Percentiles rank a stretch among this genome's conserved stretches.
Evolutionary conservation across 1,140 invertebrate genomes (phyloP).

Genomic region (Eubasilissa regina): DNA sequence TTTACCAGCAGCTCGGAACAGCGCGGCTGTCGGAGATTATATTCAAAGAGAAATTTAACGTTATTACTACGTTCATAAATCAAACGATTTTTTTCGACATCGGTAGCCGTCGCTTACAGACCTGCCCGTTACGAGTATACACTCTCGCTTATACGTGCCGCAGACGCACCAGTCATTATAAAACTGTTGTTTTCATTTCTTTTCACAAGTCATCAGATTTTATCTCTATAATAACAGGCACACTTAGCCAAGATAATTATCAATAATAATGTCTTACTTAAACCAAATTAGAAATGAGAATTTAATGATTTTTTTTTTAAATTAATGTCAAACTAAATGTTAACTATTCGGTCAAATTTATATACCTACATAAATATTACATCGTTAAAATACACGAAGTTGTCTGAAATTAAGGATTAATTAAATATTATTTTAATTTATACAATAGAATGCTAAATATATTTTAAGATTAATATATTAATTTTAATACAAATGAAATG

Average conservation of each 20-base stretch:
- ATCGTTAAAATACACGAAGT: too few species aligned
- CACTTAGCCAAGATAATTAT: neutral
- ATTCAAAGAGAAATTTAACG: conserved; percentile 9
- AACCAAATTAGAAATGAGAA: neutral
- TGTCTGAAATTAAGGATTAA: too few species aligned
- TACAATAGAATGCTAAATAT: too few species aligned
- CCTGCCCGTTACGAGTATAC: neutral
- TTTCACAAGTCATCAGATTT: neutral
- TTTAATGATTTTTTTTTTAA: neutral
- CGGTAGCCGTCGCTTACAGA: neutral
- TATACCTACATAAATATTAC: too few species aligned
- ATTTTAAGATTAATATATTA: too few species aligned
- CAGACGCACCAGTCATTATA: neutral
- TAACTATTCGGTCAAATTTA: too few species aligned
- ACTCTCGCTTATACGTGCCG: neutral
- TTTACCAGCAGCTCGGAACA: neutral
- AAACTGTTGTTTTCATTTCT: neutral
- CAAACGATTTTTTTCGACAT: conserved; percentile 8
- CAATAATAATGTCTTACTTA: neutral
- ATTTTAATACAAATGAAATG: too few species aligned
- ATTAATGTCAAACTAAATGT: too few species aligned
- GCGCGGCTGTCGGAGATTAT: conserved; percentile 7
- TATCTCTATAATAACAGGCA: neutral
- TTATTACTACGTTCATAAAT: conserved; percentile 8
- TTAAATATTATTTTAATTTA: too few species aligned